Conservation (phyloP, 2,113 vertebrate genomes). For the Mormoops blainvillei region DNA sequence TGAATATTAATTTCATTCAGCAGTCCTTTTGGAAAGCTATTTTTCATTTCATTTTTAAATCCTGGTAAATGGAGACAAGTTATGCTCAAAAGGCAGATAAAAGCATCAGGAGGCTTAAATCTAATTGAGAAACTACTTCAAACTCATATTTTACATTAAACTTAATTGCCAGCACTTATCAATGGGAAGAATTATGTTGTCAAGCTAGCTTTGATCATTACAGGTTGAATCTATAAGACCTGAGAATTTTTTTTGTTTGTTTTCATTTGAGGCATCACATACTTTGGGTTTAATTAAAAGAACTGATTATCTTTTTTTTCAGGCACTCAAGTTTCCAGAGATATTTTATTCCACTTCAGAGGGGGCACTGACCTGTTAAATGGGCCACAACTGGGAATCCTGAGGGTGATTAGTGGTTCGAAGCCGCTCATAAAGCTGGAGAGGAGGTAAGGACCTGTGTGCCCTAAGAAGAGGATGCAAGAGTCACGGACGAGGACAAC, state of each 20-base stretch:
- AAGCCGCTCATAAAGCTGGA: neutral
- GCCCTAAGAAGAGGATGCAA: neutral
- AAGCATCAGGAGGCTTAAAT: neutral
- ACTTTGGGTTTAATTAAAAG: neutral
- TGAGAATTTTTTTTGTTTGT: neutral
- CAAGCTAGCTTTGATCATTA: constrained; percentile 7
- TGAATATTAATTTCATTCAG: constrained; percentile 23
- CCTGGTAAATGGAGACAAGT: neutral
- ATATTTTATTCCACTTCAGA: neutral
- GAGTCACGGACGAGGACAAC: neutral
- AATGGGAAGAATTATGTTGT: neutral
- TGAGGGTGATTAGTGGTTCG: neutral
- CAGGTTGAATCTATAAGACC: neutral
- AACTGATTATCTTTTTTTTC: neutral
- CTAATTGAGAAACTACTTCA: neutral
- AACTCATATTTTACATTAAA: constrained; percentile 27
- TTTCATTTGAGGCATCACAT: neutral
- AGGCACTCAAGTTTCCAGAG: neutral
- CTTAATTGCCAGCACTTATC: neutral
- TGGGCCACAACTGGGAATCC: neutral
- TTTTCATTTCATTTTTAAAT: constrained; percentile 37
- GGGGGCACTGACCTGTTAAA: neutral
- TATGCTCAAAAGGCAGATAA: neutral
- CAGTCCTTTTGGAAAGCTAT: neutral
- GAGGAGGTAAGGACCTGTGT: neutral